A percentile compares a stretch with the other conserved stretches of the same genome.
Evolutionary conservation across 2,113 vertebrate species (phyloP).

Genomic region (Crocuta crocuta): DNA sequence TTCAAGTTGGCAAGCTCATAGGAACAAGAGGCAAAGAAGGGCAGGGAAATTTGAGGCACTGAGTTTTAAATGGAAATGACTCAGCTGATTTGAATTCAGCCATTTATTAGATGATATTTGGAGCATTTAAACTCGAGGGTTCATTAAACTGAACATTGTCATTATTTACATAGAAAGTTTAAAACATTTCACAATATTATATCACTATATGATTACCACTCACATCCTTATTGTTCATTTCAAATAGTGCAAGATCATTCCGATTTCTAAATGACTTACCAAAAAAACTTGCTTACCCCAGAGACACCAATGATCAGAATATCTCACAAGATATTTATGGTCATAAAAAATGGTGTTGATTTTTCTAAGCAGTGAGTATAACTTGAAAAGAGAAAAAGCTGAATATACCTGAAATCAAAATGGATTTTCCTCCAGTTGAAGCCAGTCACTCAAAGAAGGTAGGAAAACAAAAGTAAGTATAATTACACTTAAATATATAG

Average conservation of each 20-base stretch:
- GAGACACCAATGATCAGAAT: not conserved
- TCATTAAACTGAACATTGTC: not conserved
- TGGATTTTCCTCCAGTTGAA: not conserved
- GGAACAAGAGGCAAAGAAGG: not conserved
- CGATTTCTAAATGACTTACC: conserved; percentile 23
- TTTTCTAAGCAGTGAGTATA: not conserved
- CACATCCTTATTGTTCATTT: not conserved
- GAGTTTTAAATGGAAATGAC: not conserved
- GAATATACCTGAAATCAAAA: not conserved
- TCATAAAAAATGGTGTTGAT: not conserved
- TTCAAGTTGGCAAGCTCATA: not conserved
- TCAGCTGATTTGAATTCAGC: not conserved
- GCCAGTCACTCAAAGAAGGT: conserved; percentile 3
- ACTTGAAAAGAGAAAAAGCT: not conserved
- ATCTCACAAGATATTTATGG: not conserved
- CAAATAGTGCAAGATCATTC: not conserved
- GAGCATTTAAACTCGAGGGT: not conserved
- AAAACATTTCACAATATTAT: not conserved
- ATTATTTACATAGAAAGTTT: not conserved
- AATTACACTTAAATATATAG: conserved; percentile 11
- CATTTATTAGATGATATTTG: not conserved
- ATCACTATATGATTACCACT: not conserved
- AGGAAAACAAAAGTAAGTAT: not conserved
- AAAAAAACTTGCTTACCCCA: not conserved
- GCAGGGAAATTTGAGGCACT: not conserved